Evolutionary conservation across 1,140 invertebrate species (phyloP).

Genomic region (Drosophila equinoxialis): DNA sequence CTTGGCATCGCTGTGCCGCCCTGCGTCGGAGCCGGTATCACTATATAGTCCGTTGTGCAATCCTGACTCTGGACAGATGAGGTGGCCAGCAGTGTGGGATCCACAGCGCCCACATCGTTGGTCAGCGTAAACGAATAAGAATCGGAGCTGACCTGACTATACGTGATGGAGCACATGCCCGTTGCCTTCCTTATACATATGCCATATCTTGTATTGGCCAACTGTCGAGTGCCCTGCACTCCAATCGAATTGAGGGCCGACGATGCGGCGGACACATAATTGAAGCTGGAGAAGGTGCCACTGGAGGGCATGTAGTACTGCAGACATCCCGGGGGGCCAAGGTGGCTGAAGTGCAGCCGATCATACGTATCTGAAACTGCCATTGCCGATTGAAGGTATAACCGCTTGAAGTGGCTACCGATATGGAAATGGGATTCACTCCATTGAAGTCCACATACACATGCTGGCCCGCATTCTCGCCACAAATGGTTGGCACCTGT

Average conservation of each 20-base stretch:
- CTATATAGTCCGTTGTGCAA: slow-evolving; percentile 89
- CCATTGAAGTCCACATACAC: slow-evolving; percentile 91
- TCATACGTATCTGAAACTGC: slow-evolving; percentile 90
- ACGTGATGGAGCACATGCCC: slow-evolving; percentile 78
- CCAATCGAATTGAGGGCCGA: slow-evolving; percentile 71
- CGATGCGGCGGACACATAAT: slow-evolving; percentile 87
- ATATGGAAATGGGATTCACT: slow-evolving; percentile 87
- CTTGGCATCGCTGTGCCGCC: slow-evolving; percentile 80
- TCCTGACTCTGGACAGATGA: slow-evolving; percentile 84
- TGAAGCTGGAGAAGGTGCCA: slow-evolving; percentile 90
- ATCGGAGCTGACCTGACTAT: slow-evolving; percentile 83
- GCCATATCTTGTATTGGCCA: slow-evolving; percentile 90
- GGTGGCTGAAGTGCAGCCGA: slow-evolving; percentile 86
- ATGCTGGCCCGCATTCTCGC: slow-evolving; percentile 91
- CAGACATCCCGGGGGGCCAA: slow-evolving; percentile 89
- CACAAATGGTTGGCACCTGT: slow-evolving; percentile 89
- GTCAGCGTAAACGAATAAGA: slow-evolving; percentile 88
- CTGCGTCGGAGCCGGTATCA: slow-evolving; percentile 87
- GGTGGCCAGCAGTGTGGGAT: slow-evolving; percentile 84
- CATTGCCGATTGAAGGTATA: slow-evolving; percentile 87
- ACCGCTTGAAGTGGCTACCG: slow-evolving; percentile 86
- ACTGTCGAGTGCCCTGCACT: slow-evolving; percentile 87
- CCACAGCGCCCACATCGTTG: slow-evolving; percentile 86
- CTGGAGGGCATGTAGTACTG: slow-evolving; percentile 88
- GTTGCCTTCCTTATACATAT: slow-evolving; percentile 78